Conservation (phyloP, 1,140 invertebrate genomes). For the Caerostris darwini region DNA sequence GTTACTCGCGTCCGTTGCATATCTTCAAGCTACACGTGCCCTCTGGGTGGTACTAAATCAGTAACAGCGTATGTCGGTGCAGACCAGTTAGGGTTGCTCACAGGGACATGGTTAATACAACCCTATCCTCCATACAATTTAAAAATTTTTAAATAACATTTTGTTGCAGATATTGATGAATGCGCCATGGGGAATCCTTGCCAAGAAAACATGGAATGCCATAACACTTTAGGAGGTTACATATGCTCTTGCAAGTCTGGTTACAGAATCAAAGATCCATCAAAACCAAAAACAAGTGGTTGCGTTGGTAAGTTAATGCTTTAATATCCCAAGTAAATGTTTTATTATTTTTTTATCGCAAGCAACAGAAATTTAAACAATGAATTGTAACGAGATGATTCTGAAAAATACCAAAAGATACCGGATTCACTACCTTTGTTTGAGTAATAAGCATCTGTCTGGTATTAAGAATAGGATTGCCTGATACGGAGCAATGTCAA, state of each 20-base stretch:
- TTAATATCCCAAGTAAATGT: neutral
- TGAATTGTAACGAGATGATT: neutral
- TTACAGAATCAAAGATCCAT: neutral
- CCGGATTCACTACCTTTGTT: neutral
- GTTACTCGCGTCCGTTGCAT: too few relatives aligned
- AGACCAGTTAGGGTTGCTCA: too few relatives aligned
- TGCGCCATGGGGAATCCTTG: neutral
- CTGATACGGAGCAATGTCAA: neutral
- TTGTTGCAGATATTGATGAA: conserved; percentile 40
- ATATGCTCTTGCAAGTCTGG: conserved; percentile 14
- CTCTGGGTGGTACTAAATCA: too few relatives aligned
- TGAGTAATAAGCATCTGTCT: neutral
- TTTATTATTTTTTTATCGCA: neutral
- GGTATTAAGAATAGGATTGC: neutral
- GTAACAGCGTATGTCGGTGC: too few relatives aligned
- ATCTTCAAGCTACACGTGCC: too few relatives aligned
- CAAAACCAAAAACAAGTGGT: neutral
- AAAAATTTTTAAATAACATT: neutral
- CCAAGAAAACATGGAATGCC: neutral
- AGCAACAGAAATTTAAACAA: too few relatives aligned
- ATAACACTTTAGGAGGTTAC: conserved; percentile 40
- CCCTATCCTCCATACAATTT: too few relatives aligned
- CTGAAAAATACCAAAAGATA: neutral
- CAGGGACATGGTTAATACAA: too few relatives aligned
- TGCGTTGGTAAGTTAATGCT: conserved; percentile 4